Base-by-base conservation (phyloP, 2,888 invertebrate species). In the Caenorhabditis sp. region DNA sequence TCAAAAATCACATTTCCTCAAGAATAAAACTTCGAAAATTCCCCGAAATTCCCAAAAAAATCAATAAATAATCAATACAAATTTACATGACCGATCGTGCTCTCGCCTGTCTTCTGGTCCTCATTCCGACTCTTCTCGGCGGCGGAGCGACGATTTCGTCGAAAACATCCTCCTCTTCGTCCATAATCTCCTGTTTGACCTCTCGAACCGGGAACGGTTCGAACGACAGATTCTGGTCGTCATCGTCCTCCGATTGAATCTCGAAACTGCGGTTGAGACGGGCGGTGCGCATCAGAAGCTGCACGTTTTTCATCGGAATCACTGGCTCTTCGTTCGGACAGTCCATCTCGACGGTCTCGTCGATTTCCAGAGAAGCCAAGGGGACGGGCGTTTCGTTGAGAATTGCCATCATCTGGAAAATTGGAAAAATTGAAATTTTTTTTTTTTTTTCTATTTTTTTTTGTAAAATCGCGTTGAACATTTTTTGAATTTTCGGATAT, bases 191-290 rank as follows among this genome's bases (percentile, higher is more conserved):
- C 20, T 20, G 2, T 22, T 58, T 58, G 18, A 58, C 13, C 11
- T 40, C 40, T 6, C 40, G 40, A 13, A 9, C 35, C 22, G n/a
- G 26, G 18, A 20, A 13, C 6, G 13, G 13, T 15, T 40, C 9
- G 13, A 15, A 9, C 13, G 15, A 40, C 2, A 40, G 2, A 15
- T 15, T 15, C 40, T 40, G 13, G n/a, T 58, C 69, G 55, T 55
- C 53, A 13, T 22, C 26, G 6, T 47, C 58, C 6, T 69, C 69
- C 5, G 60, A 60, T 35, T 69, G 69, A 20, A 69, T 58, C 13
- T 69, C 69, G 26, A 69, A 44, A 18, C 50, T 51, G 18, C 37
- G 35, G 24, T 69, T 47, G n/a, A 69, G 18, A 62, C 62, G 8
- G 62, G 47, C n/a, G 28, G 47, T 6, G 47, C n/a, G 0, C 15